Percentiles rank a stretch among this genome's conserved stretches.
These are phyloP conservation scores for Idaea aversata DNA, from an alignment of 2,888 invertebrate genomes.

Conservation along the genomic window DNA sequence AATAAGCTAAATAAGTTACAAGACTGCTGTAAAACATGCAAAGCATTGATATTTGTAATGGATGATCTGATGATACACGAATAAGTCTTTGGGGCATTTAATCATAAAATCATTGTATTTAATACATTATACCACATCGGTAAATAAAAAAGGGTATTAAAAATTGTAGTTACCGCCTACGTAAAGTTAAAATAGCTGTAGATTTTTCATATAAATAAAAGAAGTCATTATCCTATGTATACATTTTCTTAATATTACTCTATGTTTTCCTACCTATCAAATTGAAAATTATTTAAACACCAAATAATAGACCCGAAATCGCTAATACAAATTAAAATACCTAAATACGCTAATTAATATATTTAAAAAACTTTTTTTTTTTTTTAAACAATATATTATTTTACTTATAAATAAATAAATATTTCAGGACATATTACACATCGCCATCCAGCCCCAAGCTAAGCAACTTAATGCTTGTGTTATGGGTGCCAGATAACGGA, in stretches of 20 bases:
- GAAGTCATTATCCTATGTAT: slow-evolving; percentile 17
- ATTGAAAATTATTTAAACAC: background rate
- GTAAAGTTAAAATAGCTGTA: slow-evolving; percentile 21
- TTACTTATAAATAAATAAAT: too few relatives aligned
- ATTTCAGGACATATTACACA: too few relatives aligned
- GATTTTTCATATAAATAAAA: slow-evolving; percentile 28
- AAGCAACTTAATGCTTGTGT: too few relatives aligned
- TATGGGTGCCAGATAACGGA: too few relatives aligned
- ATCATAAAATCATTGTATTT: background rate
- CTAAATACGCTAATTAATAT: slow-evolving; percentile 1
- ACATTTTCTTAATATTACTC: slow-evolving; percentile 22
- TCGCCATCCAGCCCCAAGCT: too few relatives aligned
- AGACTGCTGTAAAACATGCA: slow-evolving; percentile 33
- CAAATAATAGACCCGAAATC: background rate
- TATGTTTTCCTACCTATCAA: background rate
- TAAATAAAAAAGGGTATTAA: background rate
- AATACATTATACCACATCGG: background rate
- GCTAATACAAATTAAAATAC: slow-evolving; percentile 1
- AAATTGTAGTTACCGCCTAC: slow-evolving; percentile 4
- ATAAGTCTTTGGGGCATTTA: slow-evolving; percentile 16
- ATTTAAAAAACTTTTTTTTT: too few relatives aligned
- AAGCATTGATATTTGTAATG: slow-evolving; percentile 30
- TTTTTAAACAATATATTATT: slow-evolving; percentile 5
- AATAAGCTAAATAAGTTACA: slow-evolving; percentile 32
- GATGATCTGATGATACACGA: slow-evolving; percentile 6